Evolutionary conservation across 1,140 invertebrate genomes (phyloP).

Genomic region (Eubasilissa regina): DNA sequence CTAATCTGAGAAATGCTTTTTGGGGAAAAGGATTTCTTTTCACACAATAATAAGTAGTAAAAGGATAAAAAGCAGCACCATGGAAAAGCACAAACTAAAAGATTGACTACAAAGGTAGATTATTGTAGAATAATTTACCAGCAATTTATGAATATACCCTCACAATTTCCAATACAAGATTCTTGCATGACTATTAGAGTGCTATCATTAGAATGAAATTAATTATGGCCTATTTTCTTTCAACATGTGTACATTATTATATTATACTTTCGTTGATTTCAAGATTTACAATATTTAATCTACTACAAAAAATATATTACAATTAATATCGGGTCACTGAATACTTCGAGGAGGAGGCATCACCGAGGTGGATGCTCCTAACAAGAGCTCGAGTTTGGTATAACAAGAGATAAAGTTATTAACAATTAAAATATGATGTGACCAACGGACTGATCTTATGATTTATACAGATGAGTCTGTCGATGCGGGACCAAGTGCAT

Average conservation of each 20-base stretch:
- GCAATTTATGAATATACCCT: conserved; percentile 25
- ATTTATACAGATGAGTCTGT: background rate
- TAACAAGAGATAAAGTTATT: conserved; percentile 6
- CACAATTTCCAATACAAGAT: conserved; percentile 20
- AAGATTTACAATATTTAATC: conserved; percentile 29
- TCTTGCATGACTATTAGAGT: background rate
- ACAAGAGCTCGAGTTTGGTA: conserved; percentile 9
- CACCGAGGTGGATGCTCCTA: conserved; percentile 17
- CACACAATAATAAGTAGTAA: conserved; percentile 19
- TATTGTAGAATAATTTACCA: background rate
- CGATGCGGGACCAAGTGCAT: background rate
- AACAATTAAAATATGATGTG: background rate
- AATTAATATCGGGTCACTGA: background rate
- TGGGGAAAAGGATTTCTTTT: too few species aligned
- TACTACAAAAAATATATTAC: conserved; percentile 34
- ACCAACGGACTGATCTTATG: background rate
- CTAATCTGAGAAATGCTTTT: too few species aligned
- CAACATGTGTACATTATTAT: conserved; percentile 7
- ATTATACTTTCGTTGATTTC: conserved; percentile 28
- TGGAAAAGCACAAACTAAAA: conserved; percentile 22
- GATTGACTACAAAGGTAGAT: background rate
- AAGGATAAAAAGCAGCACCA: conserved; percentile 25
- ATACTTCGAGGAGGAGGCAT: conserved; percentile 11
- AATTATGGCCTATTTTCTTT: background rate
- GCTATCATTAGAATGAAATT: background rate